Evolutionary conservation across 2,888 invertebrate species (phyloP), one percentile per base, ranked within the genome.

Genomic region (Ganaspis brasiliensis): DNA sequence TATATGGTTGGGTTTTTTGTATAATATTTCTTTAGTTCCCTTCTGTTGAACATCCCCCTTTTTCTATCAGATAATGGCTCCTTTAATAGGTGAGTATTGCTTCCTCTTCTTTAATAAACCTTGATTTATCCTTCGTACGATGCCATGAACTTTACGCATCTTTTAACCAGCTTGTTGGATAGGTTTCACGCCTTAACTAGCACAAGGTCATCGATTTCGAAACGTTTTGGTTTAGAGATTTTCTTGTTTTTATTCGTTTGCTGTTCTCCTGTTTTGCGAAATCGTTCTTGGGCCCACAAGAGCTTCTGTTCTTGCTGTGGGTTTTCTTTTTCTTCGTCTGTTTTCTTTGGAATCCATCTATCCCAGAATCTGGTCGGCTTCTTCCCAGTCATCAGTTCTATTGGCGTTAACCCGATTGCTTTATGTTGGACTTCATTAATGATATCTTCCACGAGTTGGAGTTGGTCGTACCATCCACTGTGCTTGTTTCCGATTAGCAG

Each of bases 371-470:
- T 52, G 8, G 19, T 19, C 0, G 52, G 52, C 16, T 19, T 52
- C 6, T 19, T 49, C 14, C 2, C 52, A 10, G 6, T 2, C 2
- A 16, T 16, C 8, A 24, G 16, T 5, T 59, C 37, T 0, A 71
- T 12, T 2, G 56, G 76, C 12, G 63, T 76, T 0, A 21, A 0
- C 1, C 24, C 61, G 9, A 72, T 72, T 3, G 63, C 24, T 0
- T 75, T 55, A 8, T 75, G 72, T 1, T 57, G 26, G 6, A 76
- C 57, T 21, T 74, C 31, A 21, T 71, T 71, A 4, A 75, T 14
- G 14, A 67, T 73, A 1, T 31, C 14, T 49, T 76, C 76, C 1
- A 76, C 24, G 4, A n/a, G 16, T 1, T 24, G 19, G 16, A 76
- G 1, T 26, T 49, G 67, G 0, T 57, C 70, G 0, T 8, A 19